Conservation (phyloP, 2,797 vertebrate species). For the Myioborus miniatus region DNA sequence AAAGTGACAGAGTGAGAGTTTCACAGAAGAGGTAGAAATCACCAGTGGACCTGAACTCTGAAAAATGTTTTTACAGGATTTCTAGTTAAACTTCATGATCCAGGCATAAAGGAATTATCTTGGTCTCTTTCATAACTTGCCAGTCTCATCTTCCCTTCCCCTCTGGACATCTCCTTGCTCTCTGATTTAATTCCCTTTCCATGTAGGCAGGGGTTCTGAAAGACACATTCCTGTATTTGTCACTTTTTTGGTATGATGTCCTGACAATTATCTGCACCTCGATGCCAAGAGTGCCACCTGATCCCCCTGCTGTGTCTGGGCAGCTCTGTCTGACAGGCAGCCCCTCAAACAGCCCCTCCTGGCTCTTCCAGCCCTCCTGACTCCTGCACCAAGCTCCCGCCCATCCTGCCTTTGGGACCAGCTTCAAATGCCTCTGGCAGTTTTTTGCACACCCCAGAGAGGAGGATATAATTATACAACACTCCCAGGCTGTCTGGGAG, state of each 20-base stretch:
- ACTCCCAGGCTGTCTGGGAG: neutral
- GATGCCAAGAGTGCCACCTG: neutral
- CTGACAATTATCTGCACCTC: neutral
- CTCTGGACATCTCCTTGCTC: neutral
- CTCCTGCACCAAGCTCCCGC: neutral
- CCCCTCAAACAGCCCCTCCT: neutral
- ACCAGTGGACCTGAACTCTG: neutral
- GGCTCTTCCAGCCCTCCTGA: neutral
- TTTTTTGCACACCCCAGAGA: neutral
- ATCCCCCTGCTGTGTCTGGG: neutral
- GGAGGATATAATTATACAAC: neutral
- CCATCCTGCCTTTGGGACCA: fast-evolving
- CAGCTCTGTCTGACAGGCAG: neutral
- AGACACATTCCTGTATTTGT: neutral
- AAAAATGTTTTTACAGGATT: neutral
- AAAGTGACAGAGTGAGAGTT: neutral
- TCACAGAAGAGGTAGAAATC: neutral
- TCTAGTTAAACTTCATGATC: neutral
- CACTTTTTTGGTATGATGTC: neutral
- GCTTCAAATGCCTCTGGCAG: neutral
- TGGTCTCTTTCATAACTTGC: neutral
- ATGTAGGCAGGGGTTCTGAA: neutral
- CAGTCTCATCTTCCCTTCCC: neutral
- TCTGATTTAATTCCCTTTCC: neutral
- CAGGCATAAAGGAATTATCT: neutral